Percentiles rank a stretch among this genome's conserved stretches.
Evolutionary conservation across 2,113 vertebrate genomes (phyloP).

Genomic region (Pygoscelis adeliae): DNA sequence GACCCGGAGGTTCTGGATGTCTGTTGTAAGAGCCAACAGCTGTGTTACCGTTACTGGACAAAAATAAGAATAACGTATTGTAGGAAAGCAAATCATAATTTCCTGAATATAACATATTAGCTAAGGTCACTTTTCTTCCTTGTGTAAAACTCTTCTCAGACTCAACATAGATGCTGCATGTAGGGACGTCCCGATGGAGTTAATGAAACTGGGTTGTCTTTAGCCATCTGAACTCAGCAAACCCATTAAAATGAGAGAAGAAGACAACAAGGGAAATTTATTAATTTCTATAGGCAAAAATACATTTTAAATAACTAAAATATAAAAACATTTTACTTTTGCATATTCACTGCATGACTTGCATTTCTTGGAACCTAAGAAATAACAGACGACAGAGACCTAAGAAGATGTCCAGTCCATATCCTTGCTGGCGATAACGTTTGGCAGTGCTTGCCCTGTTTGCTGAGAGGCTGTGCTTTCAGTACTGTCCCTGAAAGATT

Average conservation of each 20-base stretch:
- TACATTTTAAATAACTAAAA: background rate
- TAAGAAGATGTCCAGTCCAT: background rate
- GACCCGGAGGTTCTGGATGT: background rate
- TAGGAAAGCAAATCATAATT: background rate
- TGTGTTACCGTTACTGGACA: background rate
- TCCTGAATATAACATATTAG: background rate
- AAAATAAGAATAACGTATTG: background rate
- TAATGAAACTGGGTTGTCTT: background rate
- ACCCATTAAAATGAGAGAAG: background rate
- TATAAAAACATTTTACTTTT: background rate
- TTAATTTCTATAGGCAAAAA: background rate
- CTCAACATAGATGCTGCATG: background rate
- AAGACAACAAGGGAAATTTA: background rate
- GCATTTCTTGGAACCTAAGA: background rate
- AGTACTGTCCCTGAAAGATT: background rate
- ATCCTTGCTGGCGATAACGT: background rate
- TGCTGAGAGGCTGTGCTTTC: background rate
- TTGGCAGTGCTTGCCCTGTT: background rate
- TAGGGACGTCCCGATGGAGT: background rate
- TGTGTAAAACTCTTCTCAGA: background rate
- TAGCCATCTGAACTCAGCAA: background rate
- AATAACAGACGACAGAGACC: background rate
- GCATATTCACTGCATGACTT: background rate
- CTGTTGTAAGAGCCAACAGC: background rate
- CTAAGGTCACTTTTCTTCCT: background rate